Percentiles rank a stretch among this genome's conserved stretches.
These are phyloP conservation scores for Arctopsyche grandis DNA, from an alignment of 1,140 invertebrate species.

Conservation along the genomic window DNA sequence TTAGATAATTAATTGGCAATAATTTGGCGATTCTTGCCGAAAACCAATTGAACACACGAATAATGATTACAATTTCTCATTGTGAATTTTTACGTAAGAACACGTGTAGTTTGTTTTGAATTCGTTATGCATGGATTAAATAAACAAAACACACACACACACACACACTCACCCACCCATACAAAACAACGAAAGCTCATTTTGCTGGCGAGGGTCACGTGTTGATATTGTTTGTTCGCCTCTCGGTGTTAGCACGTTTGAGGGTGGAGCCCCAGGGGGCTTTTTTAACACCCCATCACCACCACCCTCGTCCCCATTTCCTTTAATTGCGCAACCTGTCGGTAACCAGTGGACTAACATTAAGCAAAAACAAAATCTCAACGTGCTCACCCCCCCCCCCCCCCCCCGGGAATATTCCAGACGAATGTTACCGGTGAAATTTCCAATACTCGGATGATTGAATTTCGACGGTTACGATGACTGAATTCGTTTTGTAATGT, in stretches of 20 bases:
- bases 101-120: conserved; percentile 4
- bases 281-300: not conserved
- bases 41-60: no score
- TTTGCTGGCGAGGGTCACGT: not conserved
- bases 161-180: no score
- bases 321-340: conserved; percentile 2
- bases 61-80: no score
- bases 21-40: no score
- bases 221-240: not conserved
- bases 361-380: not conserved
- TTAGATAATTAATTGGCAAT: no score
- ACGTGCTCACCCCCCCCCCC: not conserved
- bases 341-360: not conserved
- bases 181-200: no score
- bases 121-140: not conserved
- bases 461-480: no score
- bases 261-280: not conserved
- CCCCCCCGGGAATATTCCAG: no score
- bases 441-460: no score
- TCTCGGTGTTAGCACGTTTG: conserved; percentile 7
- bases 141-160: not conserved
- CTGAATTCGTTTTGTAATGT: no score
- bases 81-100: not conserved
- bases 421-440: no score
- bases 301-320: not conserved